Evolutionary conservation across 2,113 vertebrate genomes (phyloP), one percentile per base, ranked within the genome.

Genomic region (Ctenomys sociabilis): DNA sequence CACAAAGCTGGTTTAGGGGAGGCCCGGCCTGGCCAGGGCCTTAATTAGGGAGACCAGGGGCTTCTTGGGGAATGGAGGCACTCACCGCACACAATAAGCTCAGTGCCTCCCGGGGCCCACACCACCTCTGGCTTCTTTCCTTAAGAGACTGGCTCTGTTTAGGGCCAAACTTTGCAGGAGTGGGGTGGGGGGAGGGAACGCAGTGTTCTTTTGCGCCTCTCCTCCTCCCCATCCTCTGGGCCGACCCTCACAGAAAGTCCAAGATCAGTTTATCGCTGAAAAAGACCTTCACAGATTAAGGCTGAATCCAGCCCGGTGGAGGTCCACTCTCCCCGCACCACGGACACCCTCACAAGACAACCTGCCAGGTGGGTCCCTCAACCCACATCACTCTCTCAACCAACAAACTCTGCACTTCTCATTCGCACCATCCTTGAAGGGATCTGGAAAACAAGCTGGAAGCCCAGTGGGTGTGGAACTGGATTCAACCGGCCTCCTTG

Each of bases 1-100:
- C 66, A 85, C 2, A 10, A 2, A 64, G 6, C 40, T 40, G 3
- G 26, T 32, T 43, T 22, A 4, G 2, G 0, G 21, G 35, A 63
- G 80, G 6, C 49, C 54, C 6, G 0, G 1, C 13, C 64, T 86
- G 3, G 1, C 30, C 45, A 32, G 16, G 22, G 19, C 72, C 57
- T 17, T 0, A 0, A 14, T 0, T 26, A 28, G 13, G 49, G 9
- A 3, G 37, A 32, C 17, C 7, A 1, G 45, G 0, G 1, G 13
- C 80, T 52, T 85, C 84, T 78, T 40, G 32, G 1, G 0, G 8
- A 32, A 24, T 26, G 40, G 68, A 81, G 19, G 45, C 45, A 9
- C 12, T 0, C 68, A 24, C 45, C 83, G 32, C 26, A 4, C 7
- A 0, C 4, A 0, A 26, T 13, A 37, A 64, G 0, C 7, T 81